Evolutionary conservation across 2,113 vertebrate species (phyloP).

Genomic region (Colius striatus): DNA sequence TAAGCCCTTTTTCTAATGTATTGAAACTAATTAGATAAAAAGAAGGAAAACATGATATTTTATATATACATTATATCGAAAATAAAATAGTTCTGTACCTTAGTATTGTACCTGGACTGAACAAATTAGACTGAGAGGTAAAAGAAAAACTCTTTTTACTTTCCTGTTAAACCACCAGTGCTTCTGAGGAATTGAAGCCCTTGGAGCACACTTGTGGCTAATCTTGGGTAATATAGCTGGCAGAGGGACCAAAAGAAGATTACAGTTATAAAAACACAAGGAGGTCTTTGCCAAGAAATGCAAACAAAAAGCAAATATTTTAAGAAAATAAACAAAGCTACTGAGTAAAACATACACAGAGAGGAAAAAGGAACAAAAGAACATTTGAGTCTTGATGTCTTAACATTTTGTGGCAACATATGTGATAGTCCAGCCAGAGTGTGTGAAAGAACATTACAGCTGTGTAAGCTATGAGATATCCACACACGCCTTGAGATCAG

Average conservation of each 20-base stretch:
- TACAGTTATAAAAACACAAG: constrained; percentile 61
- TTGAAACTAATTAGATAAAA: neutral
- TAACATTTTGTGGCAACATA: constrained; percentile 71
- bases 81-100: neutral
- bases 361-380: constrained; percentile 78
- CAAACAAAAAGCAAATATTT: constrained; percentile 79
- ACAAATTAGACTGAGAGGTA: neutral
- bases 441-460: constrained; percentile 65
- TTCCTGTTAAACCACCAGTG: neutral
- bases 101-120: neutral
- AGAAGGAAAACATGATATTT: neutral
- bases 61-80: no score
- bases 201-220: constrained; percentile 9
- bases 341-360: constrained; percentile 75
- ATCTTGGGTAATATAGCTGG: constrained; percentile 47
- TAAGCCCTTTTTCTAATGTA: neutral
- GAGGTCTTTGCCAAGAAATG: constrained; percentile 71
- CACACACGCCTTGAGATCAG: constrained; percentile 39
- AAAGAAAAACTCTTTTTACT: constrained; percentile 33
- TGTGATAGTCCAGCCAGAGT: constrained; percentile 49
- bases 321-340: constrained; percentile 82
- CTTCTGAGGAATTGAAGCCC: constrained; percentile 18
- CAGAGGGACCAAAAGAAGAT: constrained; percentile 64
- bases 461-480: constrained; percentile 70
- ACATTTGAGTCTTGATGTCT: constrained; percentile 76